Base-by-base conservation (phyloP, 2,113 vertebrate species). In the Microtus oregoni region DNA sequence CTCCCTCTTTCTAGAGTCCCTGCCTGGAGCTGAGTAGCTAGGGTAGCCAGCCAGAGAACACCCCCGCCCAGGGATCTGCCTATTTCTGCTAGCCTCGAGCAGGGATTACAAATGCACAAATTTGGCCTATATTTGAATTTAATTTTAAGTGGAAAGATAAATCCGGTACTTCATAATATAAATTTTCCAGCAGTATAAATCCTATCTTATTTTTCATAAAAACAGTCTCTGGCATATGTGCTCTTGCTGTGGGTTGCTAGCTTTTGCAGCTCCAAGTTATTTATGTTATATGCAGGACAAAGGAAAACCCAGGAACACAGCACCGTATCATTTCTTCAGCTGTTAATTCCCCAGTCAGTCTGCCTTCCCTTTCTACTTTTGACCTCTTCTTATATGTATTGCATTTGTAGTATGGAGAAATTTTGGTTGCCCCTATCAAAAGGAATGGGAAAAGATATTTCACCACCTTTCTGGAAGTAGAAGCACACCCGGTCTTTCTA, bases 121-220 rank as follows among this genome's bases (percentile, higher is more conserved):
- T 81, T 88, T 82, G 47, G 7, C 7, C 20, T 67, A 76, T 12
- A 26, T 41, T 77, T 70, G 19, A 70, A 91, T 35, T 1, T 92
- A 26, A n/a, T 79, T 90, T 94, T 67, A 79, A 81, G 52, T 32
- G 35, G 28, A 32, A 65, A 50, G 41, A 24, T 89, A 83, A 94
- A 86, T 85, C 20, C 0, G 30, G 11, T 89, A 52, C 41, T 63
- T 38, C 47, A 30, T 58, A 76, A 52, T 91, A 61, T 44, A 86
- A 88, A 91, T 41, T 86, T 52, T 17, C 17, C 6, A 78, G 86
- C 89, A 77, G 26, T 17, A 92, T 76, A 79, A 94, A 55, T 92
- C 65, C 20, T 15, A 47, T 17, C 4, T 65, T 94, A 75, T 30
- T 94, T 90, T 92, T 79, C 79, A 75, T 65, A 82, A 17, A 85